These are phyloP conservation scores for Linyphia triangularis DNA, from an alignment of 2,888 invertebrate genomes.

Conservation along the genomic window DNA sequence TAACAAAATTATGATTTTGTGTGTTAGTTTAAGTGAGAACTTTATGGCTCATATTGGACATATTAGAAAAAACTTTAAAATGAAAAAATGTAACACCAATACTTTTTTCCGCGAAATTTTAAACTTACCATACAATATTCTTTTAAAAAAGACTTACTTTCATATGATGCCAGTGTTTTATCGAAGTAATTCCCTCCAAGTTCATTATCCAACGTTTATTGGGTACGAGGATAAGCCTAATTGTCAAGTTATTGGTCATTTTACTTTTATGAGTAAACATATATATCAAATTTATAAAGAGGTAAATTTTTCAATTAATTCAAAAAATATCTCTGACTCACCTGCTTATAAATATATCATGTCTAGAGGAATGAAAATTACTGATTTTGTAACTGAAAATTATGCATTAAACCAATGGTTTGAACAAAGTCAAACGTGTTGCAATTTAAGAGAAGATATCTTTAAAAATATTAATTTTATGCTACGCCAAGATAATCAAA, in stretches of 20 bases:
- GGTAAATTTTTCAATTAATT: not conserved
- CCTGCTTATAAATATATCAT: not conserved
- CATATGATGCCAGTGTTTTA: not conserved
- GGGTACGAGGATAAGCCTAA: not conserved
- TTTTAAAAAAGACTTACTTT: not conserved
- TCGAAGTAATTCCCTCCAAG: not conserved
- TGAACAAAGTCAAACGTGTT: not conserved
- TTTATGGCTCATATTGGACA: not conserved
- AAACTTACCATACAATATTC: not conserved
- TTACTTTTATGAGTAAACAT: not conserved
- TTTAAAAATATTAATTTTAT: not conserved
- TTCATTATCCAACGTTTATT: not conserved
- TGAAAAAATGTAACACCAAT: not conserved
- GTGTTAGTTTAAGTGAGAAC: not conserved
- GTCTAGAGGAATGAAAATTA: not conserved
- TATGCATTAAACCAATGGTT: not conserved
- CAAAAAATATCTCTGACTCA: not conserved
- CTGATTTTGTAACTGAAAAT: not conserved
- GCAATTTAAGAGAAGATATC: not conserved
- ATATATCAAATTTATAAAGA: constrained; percentile 8
- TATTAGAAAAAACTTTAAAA: not conserved
- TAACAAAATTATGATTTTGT: not conserved
- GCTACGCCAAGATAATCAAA: not conserved
- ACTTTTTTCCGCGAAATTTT: not conserved
- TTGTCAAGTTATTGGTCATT: not conserved